Base-by-base conservation (phyloP, 2,113 vertebrate genomes). In the Neoarius graeffei region DNA sequence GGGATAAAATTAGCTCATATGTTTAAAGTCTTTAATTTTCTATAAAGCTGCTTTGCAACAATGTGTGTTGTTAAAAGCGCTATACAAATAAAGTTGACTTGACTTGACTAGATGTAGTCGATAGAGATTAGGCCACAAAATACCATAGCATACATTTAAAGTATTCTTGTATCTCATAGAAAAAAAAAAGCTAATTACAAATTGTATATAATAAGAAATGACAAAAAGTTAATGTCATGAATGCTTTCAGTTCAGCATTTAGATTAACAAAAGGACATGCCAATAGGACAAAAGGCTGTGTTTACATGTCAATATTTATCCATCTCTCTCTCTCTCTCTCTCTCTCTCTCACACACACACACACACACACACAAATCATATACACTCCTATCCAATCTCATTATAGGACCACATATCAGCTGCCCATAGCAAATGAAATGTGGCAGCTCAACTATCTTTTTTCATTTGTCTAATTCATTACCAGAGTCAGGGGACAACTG, bases 401-500 rank as follows among this genome's bases (percentile, higher is more conserved):
- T 91, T 90, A 91, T 62, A 59, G 27, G 48, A 52, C 59, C 83
- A 57, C 79, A 74, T 89, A 77, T 90, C 88, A 89, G 35, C 77
- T 82, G 87, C 81, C 67, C 79, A 85, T 79, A 71, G 83, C 81
- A 89, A 90, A 92, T 91, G 30, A 91, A 90, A 92, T 87, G 84
- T 89, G 89, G 86, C 90, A 89, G 90, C 76, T 83, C 76, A 81
- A 86, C 69, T 48, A 81, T 86, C 88, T 88, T 89, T 87, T 88
- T 90, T 89, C 90, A 90, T 90, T 91, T 91, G 76, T 89, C 82
- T 90, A 89, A 91, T 90, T 91, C 88, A 88, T 92, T 89, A 91
- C 20, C 83, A 48, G 84, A 88, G 82, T 85, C 88, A 82, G 87
- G 50, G 77, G 60, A 81, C 71, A 71, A 90, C 86, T 87, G 86